Percentiles rank a stretch among this genome's conserved stretches.
These are phyloP conservation scores for Eunapius fragilis DNA, from an alignment of 37 sponge, comb jelly and placozoan genomes.

Conservation along the genomic window DNA sequence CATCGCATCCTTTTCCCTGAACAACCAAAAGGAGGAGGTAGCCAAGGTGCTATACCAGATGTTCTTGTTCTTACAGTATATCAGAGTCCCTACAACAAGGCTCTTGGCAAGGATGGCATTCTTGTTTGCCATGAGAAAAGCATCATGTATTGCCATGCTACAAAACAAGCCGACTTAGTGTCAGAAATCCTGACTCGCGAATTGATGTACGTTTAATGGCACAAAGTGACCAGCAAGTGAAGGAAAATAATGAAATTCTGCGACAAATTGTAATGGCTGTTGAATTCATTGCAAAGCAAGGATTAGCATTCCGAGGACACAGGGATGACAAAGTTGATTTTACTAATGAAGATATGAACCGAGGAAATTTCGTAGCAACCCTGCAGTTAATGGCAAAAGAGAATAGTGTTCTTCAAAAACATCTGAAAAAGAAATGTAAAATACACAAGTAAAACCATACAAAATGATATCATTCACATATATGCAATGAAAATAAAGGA, in stretches of 20 bases:
- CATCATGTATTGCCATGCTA: no score
- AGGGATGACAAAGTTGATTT: slow-evolving; percentile 66
- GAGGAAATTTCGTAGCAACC: slow-evolving; percentile 32
- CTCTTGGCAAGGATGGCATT: no score
- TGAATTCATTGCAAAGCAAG: slow-evolving; percentile 59
- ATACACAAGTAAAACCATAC: slow-evolving; percentile 57
- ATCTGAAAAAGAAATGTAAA: slow-evolving; percentile 42
- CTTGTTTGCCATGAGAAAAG: no score
- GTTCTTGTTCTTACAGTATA: no score
- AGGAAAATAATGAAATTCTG: slow-evolving; percentile 44
- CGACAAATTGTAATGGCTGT: slow-evolving; percentile 39
- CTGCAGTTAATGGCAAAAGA: slow-evolving; percentile 28
- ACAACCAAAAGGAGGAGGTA: no score
- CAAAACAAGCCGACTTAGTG: no score
- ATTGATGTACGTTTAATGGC: no score
- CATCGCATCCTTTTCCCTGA: no score
- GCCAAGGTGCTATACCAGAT: no score
- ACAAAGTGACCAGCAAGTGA: no score
- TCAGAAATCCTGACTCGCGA: no score
- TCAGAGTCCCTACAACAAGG: no score
- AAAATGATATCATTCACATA: slow-evolving; percentile 49
- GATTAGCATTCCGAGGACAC: slow-evolving; percentile 45
- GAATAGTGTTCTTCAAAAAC: slow-evolving; percentile 28
- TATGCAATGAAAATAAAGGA: slow-evolving; percentile 43
- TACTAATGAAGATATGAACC: background rate